These are phyloP conservation scores for Cotesia congregata DNA, from an alignment of 2,888 invertebrate species.

Conservation along the genomic window DNA sequence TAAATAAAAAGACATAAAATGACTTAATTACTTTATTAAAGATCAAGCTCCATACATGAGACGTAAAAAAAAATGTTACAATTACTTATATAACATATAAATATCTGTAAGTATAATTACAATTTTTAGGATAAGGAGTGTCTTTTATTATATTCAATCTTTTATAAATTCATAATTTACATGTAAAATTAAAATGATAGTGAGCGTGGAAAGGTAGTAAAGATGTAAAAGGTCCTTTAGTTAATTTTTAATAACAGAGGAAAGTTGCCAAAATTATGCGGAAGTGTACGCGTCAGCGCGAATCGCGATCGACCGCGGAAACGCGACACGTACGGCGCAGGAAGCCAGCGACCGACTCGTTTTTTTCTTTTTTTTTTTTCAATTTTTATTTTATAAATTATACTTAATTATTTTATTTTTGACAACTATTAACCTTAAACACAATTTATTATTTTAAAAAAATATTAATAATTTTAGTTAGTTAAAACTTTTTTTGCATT, in stretches of 20 bases:
- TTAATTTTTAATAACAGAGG: conserved; percentile 19
- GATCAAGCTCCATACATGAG: background rate
- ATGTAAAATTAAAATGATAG: too few relatives aligned
- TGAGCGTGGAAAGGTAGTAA: background rate
- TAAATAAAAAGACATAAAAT: background rate
- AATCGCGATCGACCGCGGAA: conserved; percentile 60
- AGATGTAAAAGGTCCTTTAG: background rate
- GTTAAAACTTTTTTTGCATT: too few relatives aligned
- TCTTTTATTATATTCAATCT: conserved; percentile 14
- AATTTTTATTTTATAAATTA: too few relatives aligned
- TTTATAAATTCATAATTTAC: background rate
- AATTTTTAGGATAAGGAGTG: conserved; percentile 1
- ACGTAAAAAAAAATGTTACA: background rate
- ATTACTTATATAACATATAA: conserved; percentile 1
- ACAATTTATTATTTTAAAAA: background rate
- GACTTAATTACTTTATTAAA: background rate
- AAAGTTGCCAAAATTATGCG: conserved; percentile 33
- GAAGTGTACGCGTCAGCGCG: conserved; percentile 55
- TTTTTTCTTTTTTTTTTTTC: background rate
- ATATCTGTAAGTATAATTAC: background rate
- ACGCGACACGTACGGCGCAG: conserved; percentile 62
- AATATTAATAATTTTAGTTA: too few relatives aligned
- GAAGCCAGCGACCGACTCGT: conserved; percentile 62
- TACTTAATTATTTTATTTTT: conserved; percentile 2
- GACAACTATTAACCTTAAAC: background rate